These are phyloP conservation scores for Engraulis encrasicolus DNA, from an alignment of 2,113 vertebrate species.

Conservation along the genomic window DNA sequence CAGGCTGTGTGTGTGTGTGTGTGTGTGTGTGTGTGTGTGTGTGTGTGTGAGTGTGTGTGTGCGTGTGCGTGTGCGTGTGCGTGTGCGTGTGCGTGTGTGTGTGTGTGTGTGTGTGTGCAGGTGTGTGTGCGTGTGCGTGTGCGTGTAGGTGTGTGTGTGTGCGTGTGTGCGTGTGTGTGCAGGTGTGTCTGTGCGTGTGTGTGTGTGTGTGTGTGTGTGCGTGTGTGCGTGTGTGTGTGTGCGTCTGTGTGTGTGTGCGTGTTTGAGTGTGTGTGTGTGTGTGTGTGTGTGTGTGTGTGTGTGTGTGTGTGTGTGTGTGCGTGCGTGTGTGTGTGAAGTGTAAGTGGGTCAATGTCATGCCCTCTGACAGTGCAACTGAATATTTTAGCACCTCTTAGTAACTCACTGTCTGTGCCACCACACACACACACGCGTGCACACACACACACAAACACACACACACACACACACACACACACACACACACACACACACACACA, in stretches of 20 bases:
- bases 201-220: constrained; percentile 32
- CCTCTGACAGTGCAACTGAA: constrained; percentile 40
- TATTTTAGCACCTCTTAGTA: constrained; percentile 35
- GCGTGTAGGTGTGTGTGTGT: constrained; percentile 49
- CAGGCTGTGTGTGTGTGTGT: constrained; percentile 3
- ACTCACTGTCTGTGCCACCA: neutral
- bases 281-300: no score
- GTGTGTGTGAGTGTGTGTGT: constrained; percentile 27
- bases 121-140: no score
- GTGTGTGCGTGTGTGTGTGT: constrained; percentile 41
- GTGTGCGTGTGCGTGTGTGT: constrained; percentile 24
- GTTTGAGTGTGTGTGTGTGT: constrained; percentile 39
- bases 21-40: constrained; percentile 50
- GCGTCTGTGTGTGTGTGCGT: constrained; percentile 48
- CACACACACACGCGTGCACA: no score
- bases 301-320: constrained; percentile 32
- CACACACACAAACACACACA: no score
- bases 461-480: no score
- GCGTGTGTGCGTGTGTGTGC: constrained; percentile 32
- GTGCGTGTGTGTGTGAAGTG: constrained; percentile 27
- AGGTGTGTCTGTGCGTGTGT: constrained; percentile 32
- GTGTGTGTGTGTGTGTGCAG: constrained; percentile 26
- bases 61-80: constrained; percentile 6
- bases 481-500: no score
- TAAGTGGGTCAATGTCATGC: constrained; percentile 52